phyloP scores from a whole-genome alignment of 2,113 vertebrate genomes.

The Oncorhynchus clarkii region DNA sequence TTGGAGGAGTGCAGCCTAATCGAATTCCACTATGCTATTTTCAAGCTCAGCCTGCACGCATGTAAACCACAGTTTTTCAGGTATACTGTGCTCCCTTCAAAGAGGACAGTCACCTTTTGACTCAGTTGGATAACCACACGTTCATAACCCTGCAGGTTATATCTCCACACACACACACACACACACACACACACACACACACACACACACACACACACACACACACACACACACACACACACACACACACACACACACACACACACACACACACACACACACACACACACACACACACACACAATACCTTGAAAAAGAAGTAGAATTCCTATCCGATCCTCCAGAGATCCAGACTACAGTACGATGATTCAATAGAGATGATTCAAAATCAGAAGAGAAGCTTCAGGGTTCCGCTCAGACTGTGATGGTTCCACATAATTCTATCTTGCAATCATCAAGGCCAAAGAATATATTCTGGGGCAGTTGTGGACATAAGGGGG shows the following conservation, averaged over 20 bases:
- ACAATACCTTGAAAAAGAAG: constrained; percentile 14
- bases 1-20: constrained; percentile 54
- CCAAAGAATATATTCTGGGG: too few relatives aligned
- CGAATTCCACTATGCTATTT: constrained; percentile 58
- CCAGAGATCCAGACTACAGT: background rate
- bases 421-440: too few relatives aligned
- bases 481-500: too few relatives aligned
- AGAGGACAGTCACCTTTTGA: constrained; percentile 42
- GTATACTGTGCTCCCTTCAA: constrained; percentile 37
- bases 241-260: background rate
- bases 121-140: constrained; percentile 37
- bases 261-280: background rate
- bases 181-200: background rate
- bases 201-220: background rate
- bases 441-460: too few relatives aligned
- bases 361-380: background rate
- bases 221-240: background rate
- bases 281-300: background rate
- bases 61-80: constrained; percentile 48
- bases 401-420: too few relatives aligned
- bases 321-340: background rate
- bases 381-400: too few relatives aligned
- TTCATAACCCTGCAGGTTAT: constrained; percentile 26
- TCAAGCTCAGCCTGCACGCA: constrained; percentile 46
- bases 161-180: background rate